Conservation (phyloP, 2,113 vertebrate genomes). For the Tympanuchus pallidicinctus region DNA sequence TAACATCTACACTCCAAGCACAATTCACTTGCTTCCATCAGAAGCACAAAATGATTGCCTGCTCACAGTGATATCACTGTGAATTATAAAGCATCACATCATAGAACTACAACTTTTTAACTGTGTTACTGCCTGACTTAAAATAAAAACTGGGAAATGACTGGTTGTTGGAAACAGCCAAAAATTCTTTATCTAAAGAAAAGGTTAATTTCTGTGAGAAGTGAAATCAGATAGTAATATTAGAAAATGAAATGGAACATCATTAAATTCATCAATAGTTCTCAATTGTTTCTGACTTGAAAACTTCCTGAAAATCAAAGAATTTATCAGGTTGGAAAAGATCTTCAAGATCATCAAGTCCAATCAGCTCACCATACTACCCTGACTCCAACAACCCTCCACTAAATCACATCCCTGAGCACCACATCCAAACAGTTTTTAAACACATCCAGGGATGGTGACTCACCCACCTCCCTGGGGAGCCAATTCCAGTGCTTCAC, state of each 20-base stretch:
- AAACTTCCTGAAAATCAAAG: neutral
- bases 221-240: neutral
- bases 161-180: neutral
- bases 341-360: too few species aligned
- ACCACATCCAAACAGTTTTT: too few species aligned
- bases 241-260: neutral
- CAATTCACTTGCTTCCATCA: neutral
- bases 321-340: too few species aligned
- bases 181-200: neutral
- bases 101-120: neutral
- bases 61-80: neutral
- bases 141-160: neutral
- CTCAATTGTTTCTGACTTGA: neutral
- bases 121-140: neutral
- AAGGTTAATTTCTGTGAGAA: neutral
- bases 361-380: too few species aligned
- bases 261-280: neutral
- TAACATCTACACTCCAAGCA: neutral
- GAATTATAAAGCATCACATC: neutral
- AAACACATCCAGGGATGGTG: too few species aligned
- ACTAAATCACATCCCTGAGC: too few species aligned
- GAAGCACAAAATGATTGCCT: neutral
- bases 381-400: too few species aligned
- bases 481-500: too few species aligned
- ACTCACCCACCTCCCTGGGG: too few species aligned